Evolutionary conservation across 1,140 invertebrate genomes (phyloP), one percentile per base, ranked within the genome.

Genomic region (Bombus confusus): DNA sequence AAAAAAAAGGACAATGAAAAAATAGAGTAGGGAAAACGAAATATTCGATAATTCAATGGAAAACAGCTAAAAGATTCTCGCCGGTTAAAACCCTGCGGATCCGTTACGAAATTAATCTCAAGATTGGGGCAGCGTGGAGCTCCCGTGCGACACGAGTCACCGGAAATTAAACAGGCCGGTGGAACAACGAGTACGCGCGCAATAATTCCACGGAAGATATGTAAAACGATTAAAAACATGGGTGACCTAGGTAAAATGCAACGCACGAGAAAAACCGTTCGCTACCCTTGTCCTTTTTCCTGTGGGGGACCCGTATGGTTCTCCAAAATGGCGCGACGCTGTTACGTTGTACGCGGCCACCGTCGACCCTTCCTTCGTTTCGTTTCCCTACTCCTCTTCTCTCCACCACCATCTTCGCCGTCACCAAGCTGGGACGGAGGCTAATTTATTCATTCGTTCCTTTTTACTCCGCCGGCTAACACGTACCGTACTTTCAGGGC

Each of bases 381-480:
- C 57, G 15, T 25, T n/a, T 15, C 13, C 34, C 25, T 66, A 31
- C 12, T 37, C 71, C 77, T 75, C 64, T 69, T 68, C 43, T 47
- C 37, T 62, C 68, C 72, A 41, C 87, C 86, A 80, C 77, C 88
- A 62, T 82, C 89, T 80, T 81, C 87, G 73, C 87, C 86, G 89
- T 87, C 88, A 86, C 85, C 78, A 47, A 22, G 31, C 80, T 86
- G 86, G 41, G 47, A 88, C 86, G 90, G 80, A 71, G 93, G 91
- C 93, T 94, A 94, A 94, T 94, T 94, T 94, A 94, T 94, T 94
- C 93, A 94, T 94, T 94, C 93, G 93, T 91, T 93, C 92, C 93
- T 93, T 93, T 94, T 93, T 94, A 93, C 92, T 92, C 83, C 88
- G 89, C 87, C n/a, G 77, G 88, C 91, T 87, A 92, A 90, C 91